Base-by-base conservation (phyloP, 2,113 vertebrate genomes). In the Pseudonaja textilis region DNA sequence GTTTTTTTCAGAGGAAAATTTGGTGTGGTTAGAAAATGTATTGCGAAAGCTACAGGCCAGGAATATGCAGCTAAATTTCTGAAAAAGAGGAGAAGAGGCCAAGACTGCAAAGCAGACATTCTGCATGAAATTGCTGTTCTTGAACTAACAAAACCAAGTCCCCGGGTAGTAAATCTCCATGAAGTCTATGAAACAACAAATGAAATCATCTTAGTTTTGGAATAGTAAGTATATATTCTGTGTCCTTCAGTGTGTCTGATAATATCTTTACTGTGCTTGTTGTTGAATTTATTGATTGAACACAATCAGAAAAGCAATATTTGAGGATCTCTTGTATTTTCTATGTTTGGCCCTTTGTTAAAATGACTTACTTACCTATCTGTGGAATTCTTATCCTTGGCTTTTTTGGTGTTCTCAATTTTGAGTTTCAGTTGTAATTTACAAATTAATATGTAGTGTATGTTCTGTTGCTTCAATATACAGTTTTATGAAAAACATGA, bases 51-150 rank as follows among this genome's bases (percentile, higher is more conserved):
- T 87, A 98, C 99, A 1, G 98, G 98, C 18, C 99, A 99, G 95
- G 98, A 97, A 81, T 99, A 99, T 50, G 99, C 99, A 64, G 99
- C 99, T 91, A 99, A 99, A 95, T 99, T 99, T 95, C 97, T 99
- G 0, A 98, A 98, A 94, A 99, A 99, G 96, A 98, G 99, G 89
- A 97, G 99, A 95, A 96, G 98, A 95, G 99, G 99, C 11, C 98
- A 98, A 8, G 99, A 99, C 96, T 99, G 99, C 96, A 98, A 97
- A 92, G 98, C 98, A 1, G 99, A 99, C 45, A 98, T 99, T 89
- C 94, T 99, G 0, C 99, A 99, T 34, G 99, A 99, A 97, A 98
- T 99, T 96, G 98, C 99, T 0, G 98, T 99, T 5, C 98, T 99
- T 94, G 99, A 99, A 94, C 92, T 98, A 93, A 97, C 98, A 45